Evolutionary conservation across 2,797 vertebrate genomes (phyloP), one percentile per base, ranked within the genome.

Genomic region (Hapalemur alaotrensis): DNA sequence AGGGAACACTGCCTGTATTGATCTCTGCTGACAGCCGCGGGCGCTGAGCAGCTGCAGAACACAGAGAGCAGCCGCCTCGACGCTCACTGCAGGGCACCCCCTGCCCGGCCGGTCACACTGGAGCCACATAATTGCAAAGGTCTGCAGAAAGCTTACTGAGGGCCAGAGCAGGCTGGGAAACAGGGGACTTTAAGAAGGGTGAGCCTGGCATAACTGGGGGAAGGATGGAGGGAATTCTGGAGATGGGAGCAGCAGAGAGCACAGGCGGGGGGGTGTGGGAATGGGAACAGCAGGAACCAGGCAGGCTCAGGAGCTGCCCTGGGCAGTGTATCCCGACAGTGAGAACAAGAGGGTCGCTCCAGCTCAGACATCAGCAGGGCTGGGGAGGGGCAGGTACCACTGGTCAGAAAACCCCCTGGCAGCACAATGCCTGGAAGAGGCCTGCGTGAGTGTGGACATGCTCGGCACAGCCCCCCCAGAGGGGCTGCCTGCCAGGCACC

Each of bases 41-140:
- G 32, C 6, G 23, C 57, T 46, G 54, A 70, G 4, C n/a, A 30
- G n/a, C n/a, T n/a, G n/a, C 7, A n/a, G 32, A 43, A 23, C 7
- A 13, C 12, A 8, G 7, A 10, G 50, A 35, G 54, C 18, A 30
- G 8, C 0, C 6, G 2, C 20, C 17, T 46, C 11, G 1, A 10
- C 15, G 13, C 8, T 11, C 63, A 50, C 4, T 10, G 4, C 5
- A 5, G 38, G 52, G 46, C 10, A 70, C 9, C 23, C 54, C 46
- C 28, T 5, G 59, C 20, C 20, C 5, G 17, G 35, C 41, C 4
- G 5, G 11, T 2, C 30, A 18, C 22, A n/a, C 3, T 14, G 41
- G 43, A 52, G 17, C 17, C 43, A 38, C 6, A 1, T 12, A 3
- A 80, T 38, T 46, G 43, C 5, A 15, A 73, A 38, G 43, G 35